Base-by-base conservation (phyloP, 2,113 vertebrate genomes). In the Xenopus borealis region DNA sequence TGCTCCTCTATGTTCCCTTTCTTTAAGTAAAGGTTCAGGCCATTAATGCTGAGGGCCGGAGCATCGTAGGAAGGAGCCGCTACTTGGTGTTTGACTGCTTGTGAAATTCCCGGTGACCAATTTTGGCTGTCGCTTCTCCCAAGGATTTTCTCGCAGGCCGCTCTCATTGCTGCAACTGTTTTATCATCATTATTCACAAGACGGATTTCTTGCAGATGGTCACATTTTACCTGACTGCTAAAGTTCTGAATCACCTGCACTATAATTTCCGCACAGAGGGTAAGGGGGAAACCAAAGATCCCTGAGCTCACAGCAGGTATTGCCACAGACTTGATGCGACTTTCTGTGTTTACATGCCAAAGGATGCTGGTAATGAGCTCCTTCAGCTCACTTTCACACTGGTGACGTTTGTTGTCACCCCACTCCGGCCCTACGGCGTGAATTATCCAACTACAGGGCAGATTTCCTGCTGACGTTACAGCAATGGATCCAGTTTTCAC, bases 231-330 rank as follows among this genome's bases (percentile, higher is more conserved):
- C 0, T 0, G 3, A 23, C 74, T 55, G 55, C 87, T 53, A 97
- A 82, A 11, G 86, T 19, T 0, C 1, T 3, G 1, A 6, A 9
- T 40, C 8, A 6, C 33, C 33, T 6, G 33, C 44, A 95, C 92
- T 63, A 98, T 95, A 53, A 80, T 82, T 0, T 77, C 0, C 9
- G 92, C 93, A 80, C 95, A 98, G 4, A 80, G 11, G 17, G 8
- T 0, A 19, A 92, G 23, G 0, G 96, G 96, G 78, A 93, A 97
- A 53, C 79, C 73, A 78, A 89, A 97, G 78, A 94, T 0, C 9
- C 95, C 95, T 14, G 95, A 97, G 84, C 96, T 96, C 72, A 98
- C 62, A 13, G 95, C 95, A 77, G 96, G 96, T 78, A 98, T 94
- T 65, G 95, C 95, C 79, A 98, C 87, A 62, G 90, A 89, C 0